Conservation (phyloP, 2,113 vertebrate genomes). For the Nycticorax nycticorax region DNA sequence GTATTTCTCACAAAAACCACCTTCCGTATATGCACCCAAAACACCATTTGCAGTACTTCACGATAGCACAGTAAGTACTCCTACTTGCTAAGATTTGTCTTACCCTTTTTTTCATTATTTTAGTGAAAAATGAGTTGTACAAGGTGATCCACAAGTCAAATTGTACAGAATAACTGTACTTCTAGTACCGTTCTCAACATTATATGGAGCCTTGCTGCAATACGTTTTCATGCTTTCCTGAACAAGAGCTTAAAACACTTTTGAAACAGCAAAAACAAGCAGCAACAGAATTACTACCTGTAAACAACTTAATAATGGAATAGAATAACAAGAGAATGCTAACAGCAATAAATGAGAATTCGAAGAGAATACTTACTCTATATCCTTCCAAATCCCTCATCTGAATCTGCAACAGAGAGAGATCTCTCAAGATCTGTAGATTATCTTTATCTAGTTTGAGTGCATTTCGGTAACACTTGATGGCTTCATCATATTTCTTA, state of each 20-base stretch:
- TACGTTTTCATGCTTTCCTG: neutral
- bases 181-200: neutral
- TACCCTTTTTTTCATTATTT: neutral
- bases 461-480: conserved; percentile 82
- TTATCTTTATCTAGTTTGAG: conserved; percentile 84
- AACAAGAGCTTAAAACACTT: neutral
- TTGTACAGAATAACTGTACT: neutral
- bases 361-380: conserved; percentile 71
- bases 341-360: neutral
- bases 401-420: conserved; percentile 80
- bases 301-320: neutral
- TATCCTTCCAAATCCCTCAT: conserved; percentile 84
- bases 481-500: conserved; percentile 83
- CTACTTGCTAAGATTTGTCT: neutral
- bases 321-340: neutral
- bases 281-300: neutral
- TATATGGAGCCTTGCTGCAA: neutral
- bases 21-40: neutral
- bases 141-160: neutral
- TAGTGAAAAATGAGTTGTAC: neutral
- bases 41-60: neutral
- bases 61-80: neutral
- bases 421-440: conserved; percentile 79
- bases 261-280: neutral
- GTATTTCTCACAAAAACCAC: neutral